A percentile compares a stretch with the other conserved stretches of the same genome.
Evolutionary conservation across 2,113 vertebrate species (phyloP).

Genomic region (Trematomus loennbergii): DNA sequence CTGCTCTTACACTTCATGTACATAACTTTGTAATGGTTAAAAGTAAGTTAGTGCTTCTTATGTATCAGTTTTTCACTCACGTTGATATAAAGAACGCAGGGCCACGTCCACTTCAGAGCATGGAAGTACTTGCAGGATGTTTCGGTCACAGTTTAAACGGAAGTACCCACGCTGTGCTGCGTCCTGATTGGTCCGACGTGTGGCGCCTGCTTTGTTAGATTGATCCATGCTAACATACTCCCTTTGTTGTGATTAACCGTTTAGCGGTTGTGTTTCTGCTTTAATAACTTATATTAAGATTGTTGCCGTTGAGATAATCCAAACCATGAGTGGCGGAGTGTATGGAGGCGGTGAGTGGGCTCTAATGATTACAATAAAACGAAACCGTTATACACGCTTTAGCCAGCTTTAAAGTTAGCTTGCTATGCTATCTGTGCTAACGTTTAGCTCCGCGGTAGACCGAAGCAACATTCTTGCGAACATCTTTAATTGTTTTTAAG

Average conservation of each 20-base stretch:
- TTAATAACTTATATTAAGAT: slow-evolving; percentile 8
- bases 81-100: slow-evolving; percentile 28
- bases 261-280: slow-evolving; percentile 31
- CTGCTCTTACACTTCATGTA: rapidly evolving
- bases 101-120: slow-evolving; percentile 62
- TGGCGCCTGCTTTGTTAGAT: slow-evolving; percentile 62
- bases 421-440: slow-evolving; percentile 52
- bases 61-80: slow-evolving; percentile 53
- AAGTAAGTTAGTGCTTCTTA: not conserved
- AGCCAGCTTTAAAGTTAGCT: slow-evolving; percentile 38
- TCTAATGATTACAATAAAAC: slow-evolving; percentile 28
- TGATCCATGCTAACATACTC: slow-evolving; percentile 54
- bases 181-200: slow-evolving; percentile 65
- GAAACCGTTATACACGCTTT: slow-evolving; percentile 66
- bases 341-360: slow-evolving; percentile 86
- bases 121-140: slow-evolving; percentile 9
- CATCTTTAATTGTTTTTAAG: not conserved
- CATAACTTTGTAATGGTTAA: rapidly evolving
- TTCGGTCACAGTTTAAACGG: slow-evolving; percentile 30
- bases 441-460: not conserved
- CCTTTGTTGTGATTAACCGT: slow-evolving; percentile 79
- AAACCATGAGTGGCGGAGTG: slow-evolving; percentile 86
- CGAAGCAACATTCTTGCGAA: not conserved
- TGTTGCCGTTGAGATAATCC: slow-evolving; percentile 11
- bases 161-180: slow-evolving; percentile 18